Base-by-base conservation (phyloP, 1,140 invertebrate genomes). In the Eumeta japonica region DNA sequence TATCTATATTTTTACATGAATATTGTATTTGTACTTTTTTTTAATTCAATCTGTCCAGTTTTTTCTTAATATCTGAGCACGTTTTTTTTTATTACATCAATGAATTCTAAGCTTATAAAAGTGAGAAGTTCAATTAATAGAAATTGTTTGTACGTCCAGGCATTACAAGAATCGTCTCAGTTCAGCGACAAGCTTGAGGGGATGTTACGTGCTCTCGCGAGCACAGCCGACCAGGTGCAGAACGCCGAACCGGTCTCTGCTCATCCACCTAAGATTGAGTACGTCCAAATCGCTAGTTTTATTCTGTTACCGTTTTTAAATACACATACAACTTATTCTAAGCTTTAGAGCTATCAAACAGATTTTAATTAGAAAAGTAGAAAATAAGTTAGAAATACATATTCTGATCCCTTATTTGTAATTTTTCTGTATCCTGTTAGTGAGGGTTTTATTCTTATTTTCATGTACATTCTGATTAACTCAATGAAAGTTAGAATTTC, bases 171-270 rank as follows among this genome's bases (percentile, higher is more conserved):
- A 76, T 89, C 79, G 75, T 88, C 72, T 62, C 85, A 94, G 70
- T 97, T 97, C 68, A 87, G 90, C 2, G 94, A 98, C 61, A 95
- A 97, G 75, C 72, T 98, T 12, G 94, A 98, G 66, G 93, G 94
- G 13, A 95, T 98, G 92, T 66, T 98, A 20, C 86, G 94, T n/a
- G 90, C 92, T 2, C 67, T 99, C 39, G 83, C 87, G 0, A 88
- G 87, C 15, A 93, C 95, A 0, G 89, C 90, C n/a, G 94, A 97
- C 52, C 92, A 95, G 71, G 83, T 94, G 1, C 83, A 89, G 48
- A 84, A 86, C 31, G 84, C 90, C 16, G 94, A 98, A 61, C 92
- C 95, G 0, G 85, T 98, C 1, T 94, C 94, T 5, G 94, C 94
- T 4, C 90, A 97, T 73, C 93, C 94, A 3, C 89, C 94, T 18